A percentile compares a stretch with the other conserved stretches of the same genome.
phyloP scores from a whole-genome alignment of 2,888 invertebrate species.

The Flabesymbios commensalis region DNA sequence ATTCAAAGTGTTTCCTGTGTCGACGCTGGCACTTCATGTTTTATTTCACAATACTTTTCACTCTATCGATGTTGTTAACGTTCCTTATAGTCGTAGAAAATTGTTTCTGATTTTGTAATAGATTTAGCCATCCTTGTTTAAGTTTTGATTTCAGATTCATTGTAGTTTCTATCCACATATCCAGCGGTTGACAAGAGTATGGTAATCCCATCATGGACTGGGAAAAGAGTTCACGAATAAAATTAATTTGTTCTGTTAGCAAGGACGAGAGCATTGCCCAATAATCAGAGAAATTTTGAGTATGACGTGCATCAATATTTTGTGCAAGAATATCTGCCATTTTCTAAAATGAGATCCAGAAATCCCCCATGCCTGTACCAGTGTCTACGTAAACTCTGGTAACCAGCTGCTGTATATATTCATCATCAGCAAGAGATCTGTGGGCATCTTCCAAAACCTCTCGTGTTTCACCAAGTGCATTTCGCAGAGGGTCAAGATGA shows the following conservation, averaged over 20 bases:
- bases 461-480: not conserved
- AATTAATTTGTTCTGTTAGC: no score
- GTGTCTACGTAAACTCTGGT: not conserved
- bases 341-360: not conserved
- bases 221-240: no score
- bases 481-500: not conserved
- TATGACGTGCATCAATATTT: not conserved
- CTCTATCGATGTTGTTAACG: conserved; percentile 6
- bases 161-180: no score
- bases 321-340: not conserved
- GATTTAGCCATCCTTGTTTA: conserved; percentile 8
- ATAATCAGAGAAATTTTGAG: not conserved
- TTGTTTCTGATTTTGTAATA: conserved; percentile 5
- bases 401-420: not conserved
- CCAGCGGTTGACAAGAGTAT: no score
- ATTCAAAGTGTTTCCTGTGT: conserved; percentile 13
- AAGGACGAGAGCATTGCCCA: no score
- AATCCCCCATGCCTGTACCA: conserved; percentile 3
- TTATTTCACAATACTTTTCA: conserved; percentile 1
- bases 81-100: conserved; percentile 7
- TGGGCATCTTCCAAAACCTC: not conserved
- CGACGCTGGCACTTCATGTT: not conserved
- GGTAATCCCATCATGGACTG: no score
- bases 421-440: not conserved
- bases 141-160: conserved; percentile 5